A percentile compares a stretch with the other conserved stretches of the same genome.
phyloP scores from a whole-genome alignment of 2,113 vertebrate species.

The Pachypanchax playfairii region DNA sequence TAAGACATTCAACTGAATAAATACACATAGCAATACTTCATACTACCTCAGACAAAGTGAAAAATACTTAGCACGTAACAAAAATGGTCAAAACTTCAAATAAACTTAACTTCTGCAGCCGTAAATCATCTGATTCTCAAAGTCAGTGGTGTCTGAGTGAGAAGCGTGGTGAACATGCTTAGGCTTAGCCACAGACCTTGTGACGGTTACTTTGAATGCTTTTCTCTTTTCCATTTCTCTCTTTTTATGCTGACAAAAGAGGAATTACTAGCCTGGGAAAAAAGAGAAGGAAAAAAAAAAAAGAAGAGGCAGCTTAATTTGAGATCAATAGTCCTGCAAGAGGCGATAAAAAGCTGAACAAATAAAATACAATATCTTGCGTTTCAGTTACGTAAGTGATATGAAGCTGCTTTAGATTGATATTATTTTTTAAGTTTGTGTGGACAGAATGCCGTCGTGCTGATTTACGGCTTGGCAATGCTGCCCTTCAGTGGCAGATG shows the following conservation, averaged over 20 bases:
- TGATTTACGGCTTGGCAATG: conserved; percentile 78
- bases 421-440: conserved; percentile 44
- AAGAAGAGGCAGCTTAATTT: conserved; percentile 17
- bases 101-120: conserved; percentile 42
- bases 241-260: conserved; percentile 44
- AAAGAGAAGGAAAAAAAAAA: conserved; percentile 8
- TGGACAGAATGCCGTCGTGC: conserved; percentile 41
- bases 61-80: neutral
- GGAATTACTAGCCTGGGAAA: conserved; percentile 24
- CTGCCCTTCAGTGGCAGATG: conserved; percentile 78
- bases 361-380: conserved; percentile 12
- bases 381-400: conserved; percentile 14
- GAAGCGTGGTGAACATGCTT: conserved; percentile 71
- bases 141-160: conserved; percentile 65
- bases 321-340: conserved; percentile 36
- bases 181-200: conserved; percentile 66
- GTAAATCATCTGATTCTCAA: conserved; percentile 56
- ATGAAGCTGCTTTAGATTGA: conserved; percentile 6
- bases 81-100: conserved; percentile 15
- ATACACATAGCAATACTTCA: neutral
- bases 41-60: neutral
- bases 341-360: conserved; percentile 14
- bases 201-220: conserved; percentile 68
- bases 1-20: neutral
- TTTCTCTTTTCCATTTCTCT: conserved; percentile 53